A percentile compares a stretch with the other conserved stretches of the same genome.
Conservation (phyloP, 2,888 invertebrate genomes). For the Adela reaumurella region DNA sequence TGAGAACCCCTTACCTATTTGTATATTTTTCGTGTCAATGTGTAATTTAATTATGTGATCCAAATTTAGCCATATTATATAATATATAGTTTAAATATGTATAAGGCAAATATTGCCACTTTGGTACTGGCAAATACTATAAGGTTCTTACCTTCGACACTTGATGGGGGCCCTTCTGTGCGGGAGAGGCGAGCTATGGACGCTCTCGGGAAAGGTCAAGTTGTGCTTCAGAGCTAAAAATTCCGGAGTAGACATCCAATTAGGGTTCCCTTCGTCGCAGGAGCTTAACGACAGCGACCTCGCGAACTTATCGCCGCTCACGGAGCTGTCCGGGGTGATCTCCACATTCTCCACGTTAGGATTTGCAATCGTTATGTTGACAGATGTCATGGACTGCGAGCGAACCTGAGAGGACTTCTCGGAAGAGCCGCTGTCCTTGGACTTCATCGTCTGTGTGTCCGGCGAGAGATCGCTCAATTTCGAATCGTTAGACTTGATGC, state of each 20-base stretch:
- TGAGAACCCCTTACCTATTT: no score
- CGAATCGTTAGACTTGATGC: slow-evolving; percentile 42
- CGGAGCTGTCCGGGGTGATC: slow-evolving; percentile 58
- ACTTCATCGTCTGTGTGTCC: slow-evolving; percentile 39
- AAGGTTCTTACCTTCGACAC: slow-evolving; percentile 50
- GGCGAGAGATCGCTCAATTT: slow-evolving; percentile 33
- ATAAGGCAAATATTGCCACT: slow-evolving; percentile 16
- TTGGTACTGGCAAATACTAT: slow-evolving; percentile 11
- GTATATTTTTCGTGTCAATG: no score
- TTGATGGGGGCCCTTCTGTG: slow-evolving; percentile 60
- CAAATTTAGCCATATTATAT: no score
- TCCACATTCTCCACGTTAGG: slow-evolving; percentile 70
- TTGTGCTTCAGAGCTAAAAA: slow-evolving; percentile 77
- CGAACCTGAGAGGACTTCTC: slow-evolving; percentile 41
- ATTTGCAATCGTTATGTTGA: slow-evolving; percentile 67
- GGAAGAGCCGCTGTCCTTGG: slow-evolving; percentile 12
- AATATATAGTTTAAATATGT: no score
- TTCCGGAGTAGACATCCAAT: slow-evolving; percentile 80
- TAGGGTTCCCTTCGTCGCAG: slow-evolving; percentile 68
- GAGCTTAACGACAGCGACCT: slow-evolving; percentile 64
- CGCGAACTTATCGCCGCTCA: slow-evolving; percentile 55
- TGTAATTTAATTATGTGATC: no score
- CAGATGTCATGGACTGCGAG: slow-evolving; percentile 60
- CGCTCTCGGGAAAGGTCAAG: slow-evolving; percentile 76
- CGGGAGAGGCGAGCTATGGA: slow-evolving; percentile 71